Evolutionary conservation across 2,888 invertebrate species (phyloP).

Genomic region (Stenodera caucasica): DNA sequence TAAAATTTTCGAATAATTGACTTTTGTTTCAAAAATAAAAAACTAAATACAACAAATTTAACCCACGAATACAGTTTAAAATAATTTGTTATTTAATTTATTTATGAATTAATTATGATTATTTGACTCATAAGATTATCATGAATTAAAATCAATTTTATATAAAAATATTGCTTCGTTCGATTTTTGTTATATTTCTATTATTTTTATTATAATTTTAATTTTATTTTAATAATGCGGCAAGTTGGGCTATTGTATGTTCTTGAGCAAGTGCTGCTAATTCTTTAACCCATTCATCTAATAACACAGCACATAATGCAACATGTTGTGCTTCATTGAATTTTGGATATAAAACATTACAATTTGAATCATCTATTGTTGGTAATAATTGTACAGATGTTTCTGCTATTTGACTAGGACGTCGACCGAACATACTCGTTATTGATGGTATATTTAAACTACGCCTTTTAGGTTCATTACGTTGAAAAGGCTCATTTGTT

Average conservation of each 20-base stretch:
- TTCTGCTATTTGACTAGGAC: constrained; percentile 58
- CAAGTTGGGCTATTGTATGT: constrained; percentile 73
- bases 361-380: constrained; percentile 42
- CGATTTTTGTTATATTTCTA: neutral
- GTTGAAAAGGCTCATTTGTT: constrained; percentile 59
- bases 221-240: constrained; percentile 50
- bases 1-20: neutral
- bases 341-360: constrained; percentile 48
- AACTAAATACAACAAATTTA: neutral
- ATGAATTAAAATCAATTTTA: neutral
- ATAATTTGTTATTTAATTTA: neutral
- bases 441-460: constrained; percentile 78
- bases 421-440: constrained; percentile 61
- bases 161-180: constrained; percentile 5
- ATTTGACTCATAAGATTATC: neutral
- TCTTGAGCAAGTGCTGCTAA: constrained; percentile 93
- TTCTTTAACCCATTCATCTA: constrained; percentile 96
- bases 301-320: constrained; percentile 80
- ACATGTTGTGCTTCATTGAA: constrained; percentile 61
- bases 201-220: neutral
- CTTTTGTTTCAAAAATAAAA: neutral
- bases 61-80: neutral
- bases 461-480: constrained; percentile 71
- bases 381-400: constrained; percentile 39
- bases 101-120: neutral